These are phyloP conservation scores for Drosophila sp. DNA, from an alignment of 1,140 invertebrate genomes.

Conservation along the genomic window DNA sequence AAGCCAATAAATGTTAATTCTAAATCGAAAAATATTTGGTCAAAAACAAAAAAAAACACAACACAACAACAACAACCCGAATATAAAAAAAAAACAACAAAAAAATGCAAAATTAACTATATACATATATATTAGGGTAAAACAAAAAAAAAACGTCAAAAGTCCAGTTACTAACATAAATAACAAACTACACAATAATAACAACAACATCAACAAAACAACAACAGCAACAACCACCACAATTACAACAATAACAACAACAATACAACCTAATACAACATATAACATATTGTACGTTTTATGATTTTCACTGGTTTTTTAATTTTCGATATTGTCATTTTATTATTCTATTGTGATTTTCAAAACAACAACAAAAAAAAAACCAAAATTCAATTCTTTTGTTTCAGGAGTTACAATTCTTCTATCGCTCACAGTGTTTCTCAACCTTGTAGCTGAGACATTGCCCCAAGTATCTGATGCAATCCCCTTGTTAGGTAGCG, in stretches of 20 bases:
- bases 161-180: slow-evolving; percentile 31
- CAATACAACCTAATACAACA: slow-evolving; percentile 33
- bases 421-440: slow-evolving; percentile 99
- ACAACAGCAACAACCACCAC: neutral
- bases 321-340: slow-evolving; percentile 69
- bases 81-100: slow-evolving; percentile 12
- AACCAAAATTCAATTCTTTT: slow-evolving; percentile 84
- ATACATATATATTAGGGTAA: slow-evolving; percentile 19
- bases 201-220: neutral
- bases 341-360: slow-evolving; percentile 79
- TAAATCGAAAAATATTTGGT: slow-evolving; percentile 55
- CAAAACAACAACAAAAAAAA: slow-evolving; percentile 51
- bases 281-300: slow-evolving; percentile 72
- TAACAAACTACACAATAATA: slow-evolving; percentile 34
- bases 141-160: slow-evolving; percentile 33
- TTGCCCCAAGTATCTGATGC: slow-evolving; percentile 97
- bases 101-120: neutral
- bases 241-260: slow-evolving; percentile 15
- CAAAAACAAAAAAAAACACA: slow-evolving; percentile 14
- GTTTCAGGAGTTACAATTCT: slow-evolving; percentile 99
- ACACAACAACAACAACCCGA: slow-evolving; percentile 4
- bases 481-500: slow-evolving; percentile 96
- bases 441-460: slow-evolving; percentile 97
- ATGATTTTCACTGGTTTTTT: slow-evolving; percentile 50
- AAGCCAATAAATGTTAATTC: slow-evolving; percentile 46